phyloP scores from a whole-genome alignment of 30 jellyfish, hydroid and myxozoan genomes.

The Sanderia malayensis region DNA sequence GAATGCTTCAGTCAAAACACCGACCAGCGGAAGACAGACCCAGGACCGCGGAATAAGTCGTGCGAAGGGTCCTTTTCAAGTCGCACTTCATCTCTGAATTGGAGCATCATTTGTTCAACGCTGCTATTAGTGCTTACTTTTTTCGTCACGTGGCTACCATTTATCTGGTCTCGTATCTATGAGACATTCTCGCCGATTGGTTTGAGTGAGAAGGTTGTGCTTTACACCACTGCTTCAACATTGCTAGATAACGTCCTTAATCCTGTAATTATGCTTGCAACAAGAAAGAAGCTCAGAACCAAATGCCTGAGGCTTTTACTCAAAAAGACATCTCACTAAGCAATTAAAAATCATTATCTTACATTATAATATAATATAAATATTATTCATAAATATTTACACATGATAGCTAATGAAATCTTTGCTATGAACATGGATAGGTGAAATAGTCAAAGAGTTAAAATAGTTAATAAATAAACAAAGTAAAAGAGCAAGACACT shows the following conservation, averaged over 20 bases:
- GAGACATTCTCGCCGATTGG: slow-evolving; percentile 4
- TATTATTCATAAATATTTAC: no score
- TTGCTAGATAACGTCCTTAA: slow-evolving; percentile 35
- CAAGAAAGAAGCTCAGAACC: slow-evolving; percentile 27
- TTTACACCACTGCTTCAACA: slow-evolving; percentile 28
- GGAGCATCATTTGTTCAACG: slow-evolving; percentile 38
- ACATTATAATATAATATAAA: no score
- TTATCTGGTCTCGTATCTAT: slow-evolving; percentile 16
- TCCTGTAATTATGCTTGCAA: slow-evolving; percentile 36
- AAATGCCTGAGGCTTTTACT: not conserved
- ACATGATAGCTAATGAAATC: no score
- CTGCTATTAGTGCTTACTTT: slow-evolving; percentile 29
- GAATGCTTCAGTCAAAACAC: not conserved
- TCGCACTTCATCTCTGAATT: not conserved
- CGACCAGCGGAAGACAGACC: not conserved
- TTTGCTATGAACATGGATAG: no score
- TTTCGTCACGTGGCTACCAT: slow-evolving; percentile 48
- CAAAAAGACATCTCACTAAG: no score
- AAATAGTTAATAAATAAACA: no score
- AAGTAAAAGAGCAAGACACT: no score
- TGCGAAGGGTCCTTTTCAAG: no score
- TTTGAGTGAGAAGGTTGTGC: slow-evolving; percentile 8
- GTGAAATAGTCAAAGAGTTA: no score
- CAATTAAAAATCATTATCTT: no score
- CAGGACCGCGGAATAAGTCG: not conserved